Percentiles rank a stretch among this genome's conserved stretches.
These are phyloP conservation scores for Colletes collaris DNA, from an alignment of 2,888 invertebrate species.

Conservation along the genomic window DNA sequence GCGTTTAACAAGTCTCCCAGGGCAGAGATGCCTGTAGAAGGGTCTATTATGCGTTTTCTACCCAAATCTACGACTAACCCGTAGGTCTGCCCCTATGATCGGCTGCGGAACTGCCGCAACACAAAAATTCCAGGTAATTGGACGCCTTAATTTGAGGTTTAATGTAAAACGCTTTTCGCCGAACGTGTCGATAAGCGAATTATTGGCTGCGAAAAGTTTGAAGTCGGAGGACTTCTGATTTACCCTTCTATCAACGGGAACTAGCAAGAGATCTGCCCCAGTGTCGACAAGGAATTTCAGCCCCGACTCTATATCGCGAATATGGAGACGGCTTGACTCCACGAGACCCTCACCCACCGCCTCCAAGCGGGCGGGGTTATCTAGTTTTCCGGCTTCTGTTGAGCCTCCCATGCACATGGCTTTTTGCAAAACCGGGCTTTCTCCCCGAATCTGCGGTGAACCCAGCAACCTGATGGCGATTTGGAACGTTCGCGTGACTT, in stretches of 20 bases:
- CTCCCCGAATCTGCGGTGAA: too few species aligned
- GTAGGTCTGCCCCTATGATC: neutral
- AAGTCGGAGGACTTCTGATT: neutral
- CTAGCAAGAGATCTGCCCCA: too few species aligned
- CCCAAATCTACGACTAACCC: neutral
- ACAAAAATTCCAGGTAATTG: neutral
- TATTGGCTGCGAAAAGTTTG: neutral
- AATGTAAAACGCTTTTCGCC: neutral
- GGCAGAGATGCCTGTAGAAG: neutral
- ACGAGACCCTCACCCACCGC: conserved; percentile 4
- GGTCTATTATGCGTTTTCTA: neutral
- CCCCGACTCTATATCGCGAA: neutral
- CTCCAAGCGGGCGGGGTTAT: neutral
- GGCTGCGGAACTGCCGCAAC: neutral
- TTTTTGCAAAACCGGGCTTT: too few species aligned
- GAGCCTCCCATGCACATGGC: too few species aligned
- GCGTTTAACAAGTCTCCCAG: too few species aligned
- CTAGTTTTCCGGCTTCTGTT: too few species aligned
- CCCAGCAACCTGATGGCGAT: too few species aligned
- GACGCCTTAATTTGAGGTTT: neutral
- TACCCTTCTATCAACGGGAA: too few species aligned
- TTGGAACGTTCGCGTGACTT: too few species aligned
- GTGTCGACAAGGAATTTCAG: neutral
- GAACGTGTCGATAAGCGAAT: neutral
- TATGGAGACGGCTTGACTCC: conserved; percentile 4